A percentile compares a stretch with the other conserved stretches of the same genome.
Evolutionary conservation across 37 sponge, comb jelly and placozoan genomes (phyloP).

Genomic region (Spongilla lacustris): DNA sequence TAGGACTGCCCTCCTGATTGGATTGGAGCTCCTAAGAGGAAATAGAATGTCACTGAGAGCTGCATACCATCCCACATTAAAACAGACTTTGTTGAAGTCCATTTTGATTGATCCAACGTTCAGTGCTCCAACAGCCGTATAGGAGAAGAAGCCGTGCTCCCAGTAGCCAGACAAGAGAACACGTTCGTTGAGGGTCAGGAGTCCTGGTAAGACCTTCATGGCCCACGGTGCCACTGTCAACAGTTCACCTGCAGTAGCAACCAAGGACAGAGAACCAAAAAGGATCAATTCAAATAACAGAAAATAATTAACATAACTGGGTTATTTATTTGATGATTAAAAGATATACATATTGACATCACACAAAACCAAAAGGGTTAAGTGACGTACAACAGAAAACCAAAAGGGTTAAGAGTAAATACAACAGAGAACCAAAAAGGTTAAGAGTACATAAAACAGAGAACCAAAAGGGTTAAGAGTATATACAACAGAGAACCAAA

Average conservation of each 20-base stretch:
- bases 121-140: constrained; percentile 94
- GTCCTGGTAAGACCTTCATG: constrained; percentile 71
- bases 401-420: no score
- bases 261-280: no score
- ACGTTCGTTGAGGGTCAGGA: constrained; percentile 91
- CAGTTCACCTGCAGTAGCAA: constrained; percentile 91
- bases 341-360: no score
- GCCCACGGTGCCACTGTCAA: constrained; percentile 93
- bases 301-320: no score
- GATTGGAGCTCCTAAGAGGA: constrained; percentile 59
- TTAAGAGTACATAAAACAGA: not conserved
- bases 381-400: no score
- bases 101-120: constrained; percentile 94
- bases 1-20: constrained; percentile 45
- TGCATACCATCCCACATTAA: no score
- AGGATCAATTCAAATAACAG: no score
- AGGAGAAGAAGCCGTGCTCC: constrained; percentile 91
- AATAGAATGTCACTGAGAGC: not conserved
- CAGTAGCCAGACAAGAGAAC: constrained; percentile 87
- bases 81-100: constrained; percentile 64
- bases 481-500: no score
- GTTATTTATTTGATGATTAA: no score
- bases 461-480: no score
- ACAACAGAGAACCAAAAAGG: no score
- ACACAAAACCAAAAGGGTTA: no score